Percentiles rank a stretch among this genome's conserved stretches.
Conservation (phyloP, 2,113 vertebrate genomes). For the Emydocephalus ijimae region DNA sequence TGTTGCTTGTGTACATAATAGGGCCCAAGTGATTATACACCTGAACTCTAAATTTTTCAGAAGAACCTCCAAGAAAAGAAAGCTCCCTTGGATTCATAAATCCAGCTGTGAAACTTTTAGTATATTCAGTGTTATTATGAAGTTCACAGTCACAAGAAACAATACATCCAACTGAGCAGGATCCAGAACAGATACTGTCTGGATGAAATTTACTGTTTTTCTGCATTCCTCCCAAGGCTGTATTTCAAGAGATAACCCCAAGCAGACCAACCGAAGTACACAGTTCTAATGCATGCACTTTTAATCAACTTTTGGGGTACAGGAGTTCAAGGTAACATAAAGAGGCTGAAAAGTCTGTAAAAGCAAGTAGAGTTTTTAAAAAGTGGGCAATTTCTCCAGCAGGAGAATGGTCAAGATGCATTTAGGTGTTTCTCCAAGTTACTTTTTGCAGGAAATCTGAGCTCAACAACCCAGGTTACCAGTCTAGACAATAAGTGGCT, state of each 20-base stretch:
- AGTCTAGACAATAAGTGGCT: conserved; percentile 42
- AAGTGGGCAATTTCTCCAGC: background rate
- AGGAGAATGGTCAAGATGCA: conserved; percentile 29
- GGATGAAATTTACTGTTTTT: background rate
- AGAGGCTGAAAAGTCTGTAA: conserved; percentile 46
- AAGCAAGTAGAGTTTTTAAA: background rate
- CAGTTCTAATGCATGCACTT: background rate
- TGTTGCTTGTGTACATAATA: background rate
- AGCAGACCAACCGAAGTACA: background rate
- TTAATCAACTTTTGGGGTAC: background rate
- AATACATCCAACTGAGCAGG: background rate
- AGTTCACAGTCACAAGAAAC: background rate
- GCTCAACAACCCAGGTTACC: conserved; percentile 40
- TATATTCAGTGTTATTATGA: background rate
- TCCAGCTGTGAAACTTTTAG: background rate
- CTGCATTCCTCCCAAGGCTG: background rate
- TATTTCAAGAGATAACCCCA: background rate
- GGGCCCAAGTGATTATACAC: background rate
- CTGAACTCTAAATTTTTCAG: background rate
- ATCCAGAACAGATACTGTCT: background rate
- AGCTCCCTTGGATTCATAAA: background rate
- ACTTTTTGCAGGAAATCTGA: conserved; percentile 37
- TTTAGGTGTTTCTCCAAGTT: conserved; percentile 36
- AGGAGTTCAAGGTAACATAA: conserved; percentile 35
- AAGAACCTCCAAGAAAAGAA: background rate